phyloP scores from a whole-genome alignment of 2,113 vertebrate genomes.

The Baryphthengus martii region DNA sequence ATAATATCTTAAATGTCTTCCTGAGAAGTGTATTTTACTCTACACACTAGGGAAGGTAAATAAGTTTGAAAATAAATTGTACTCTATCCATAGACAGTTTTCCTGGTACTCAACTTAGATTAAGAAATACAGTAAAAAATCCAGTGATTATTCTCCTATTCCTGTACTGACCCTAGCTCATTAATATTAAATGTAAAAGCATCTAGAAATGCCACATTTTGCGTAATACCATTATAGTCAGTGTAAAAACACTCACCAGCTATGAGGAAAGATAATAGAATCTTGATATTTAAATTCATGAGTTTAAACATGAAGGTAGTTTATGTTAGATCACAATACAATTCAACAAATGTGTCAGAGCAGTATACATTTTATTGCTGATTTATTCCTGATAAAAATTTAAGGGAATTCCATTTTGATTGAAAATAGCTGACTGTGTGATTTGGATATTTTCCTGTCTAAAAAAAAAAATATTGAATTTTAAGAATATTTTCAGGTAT shows the following conservation, averaged over 20 bases:
- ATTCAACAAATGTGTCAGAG: background rate
- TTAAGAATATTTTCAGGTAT: background rate
- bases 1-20: background rate
- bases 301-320: background rate
- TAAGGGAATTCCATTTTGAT: background rate
- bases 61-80: background rate
- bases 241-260: background rate
- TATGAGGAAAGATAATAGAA: background rate
- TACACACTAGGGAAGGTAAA: background rate
- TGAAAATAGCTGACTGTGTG: background rate
- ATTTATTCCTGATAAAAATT: background rate
- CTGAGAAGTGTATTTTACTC: background rate
- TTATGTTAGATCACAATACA: background rate
- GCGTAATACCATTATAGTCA: background rate
- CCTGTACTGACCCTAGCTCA: background rate
- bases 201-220: background rate
- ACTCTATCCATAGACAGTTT: background rate
- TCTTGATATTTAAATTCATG: background rate
- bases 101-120: background rate
- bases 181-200: background rate
- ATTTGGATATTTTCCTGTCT: background rate
- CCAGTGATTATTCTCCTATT: background rate
- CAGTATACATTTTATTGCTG: background rate
- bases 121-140: background rate
- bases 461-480: background rate